Conservation (phyloP, 2,113 vertebrate genomes). For the Ciconia maguari region DNA sequence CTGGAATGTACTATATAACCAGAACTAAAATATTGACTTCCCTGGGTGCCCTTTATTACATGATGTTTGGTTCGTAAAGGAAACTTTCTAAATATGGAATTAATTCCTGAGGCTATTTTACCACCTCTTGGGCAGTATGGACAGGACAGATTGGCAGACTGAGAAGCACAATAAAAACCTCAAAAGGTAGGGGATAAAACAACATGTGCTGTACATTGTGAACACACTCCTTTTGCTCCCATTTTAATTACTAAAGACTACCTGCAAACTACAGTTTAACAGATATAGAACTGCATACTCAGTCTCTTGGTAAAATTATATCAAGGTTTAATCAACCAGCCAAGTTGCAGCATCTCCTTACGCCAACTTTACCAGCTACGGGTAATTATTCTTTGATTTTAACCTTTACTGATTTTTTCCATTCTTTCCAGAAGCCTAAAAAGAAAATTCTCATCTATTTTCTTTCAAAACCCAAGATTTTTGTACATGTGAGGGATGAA, state of each 20-base stretch:
- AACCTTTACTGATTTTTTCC: not conserved
- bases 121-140: not conserved
- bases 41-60: not conserved
- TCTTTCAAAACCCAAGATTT: not conserved
- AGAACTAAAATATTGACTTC: constrained; percentile 24
- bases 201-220: not conserved
- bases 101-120: constrained; percentile 12
- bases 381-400: not conserved
- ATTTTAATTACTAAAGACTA: not conserved
- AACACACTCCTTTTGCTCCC: not conserved
- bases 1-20: not conserved
- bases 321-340: not conserved
- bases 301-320: not conserved
- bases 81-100: constrained; percentile 35
- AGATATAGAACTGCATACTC: not conserved
- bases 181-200: not conserved
- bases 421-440: not conserved
- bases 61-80: not conserved
- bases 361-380: not conserved
- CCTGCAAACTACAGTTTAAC: not conserved
- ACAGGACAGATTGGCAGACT: not conserved
- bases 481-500: not conserved
- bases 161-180: not conserved
- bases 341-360: not conserved
- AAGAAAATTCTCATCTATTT: not conserved